phyloP scores from a whole-genome alignment of 2,888 invertebrate species.

The Sepioteuthis lessoniana region DNA sequence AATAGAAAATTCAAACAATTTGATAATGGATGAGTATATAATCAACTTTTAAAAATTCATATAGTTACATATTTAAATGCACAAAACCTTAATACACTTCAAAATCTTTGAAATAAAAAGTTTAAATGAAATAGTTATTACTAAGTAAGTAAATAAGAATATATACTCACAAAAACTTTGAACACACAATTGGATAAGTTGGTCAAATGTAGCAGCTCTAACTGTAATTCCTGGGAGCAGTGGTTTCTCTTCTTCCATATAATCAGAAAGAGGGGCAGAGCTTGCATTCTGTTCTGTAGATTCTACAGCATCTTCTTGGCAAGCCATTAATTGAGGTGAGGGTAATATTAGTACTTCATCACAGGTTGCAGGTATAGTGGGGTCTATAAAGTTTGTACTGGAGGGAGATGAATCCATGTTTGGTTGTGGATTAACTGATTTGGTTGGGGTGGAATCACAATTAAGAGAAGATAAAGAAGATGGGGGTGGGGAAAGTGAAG shows the following conservation, averaged over 20 bases:
- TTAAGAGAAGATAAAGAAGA: not conserved
- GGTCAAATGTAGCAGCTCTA: slow-evolving; percentile 73
- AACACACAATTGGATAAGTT: slow-evolving; percentile 74
- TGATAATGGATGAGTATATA: too few species aligned
- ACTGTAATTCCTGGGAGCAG: slow-evolving; percentile 68
- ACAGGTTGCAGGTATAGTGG: not conserved
- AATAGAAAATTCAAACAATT: too few species aligned
- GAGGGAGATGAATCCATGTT: not conserved
- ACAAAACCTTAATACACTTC: too few species aligned
- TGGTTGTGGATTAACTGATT: not conserved
- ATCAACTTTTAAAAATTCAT: too few species aligned
- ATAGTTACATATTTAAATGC: too few species aligned
- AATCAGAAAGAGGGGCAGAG: not conserved
- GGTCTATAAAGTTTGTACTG: not conserved
- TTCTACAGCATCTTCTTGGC: not conserved
- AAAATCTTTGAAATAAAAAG: not conserved
- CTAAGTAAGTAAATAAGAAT: not conserved
- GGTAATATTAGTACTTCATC: not conserved
- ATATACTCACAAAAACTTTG: slow-evolving; percentile 75
- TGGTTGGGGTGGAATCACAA: not conserved
- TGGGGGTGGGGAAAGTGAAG: not conserved
- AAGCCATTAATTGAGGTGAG: not conserved
- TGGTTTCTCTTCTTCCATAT: slow-evolving; percentile 71
- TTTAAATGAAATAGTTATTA: not conserved
- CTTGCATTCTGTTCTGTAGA: not conserved